Conservation (phyloP, 92 coral and sea anemone genomes). For the Plumapathes pennacea region DNA sequence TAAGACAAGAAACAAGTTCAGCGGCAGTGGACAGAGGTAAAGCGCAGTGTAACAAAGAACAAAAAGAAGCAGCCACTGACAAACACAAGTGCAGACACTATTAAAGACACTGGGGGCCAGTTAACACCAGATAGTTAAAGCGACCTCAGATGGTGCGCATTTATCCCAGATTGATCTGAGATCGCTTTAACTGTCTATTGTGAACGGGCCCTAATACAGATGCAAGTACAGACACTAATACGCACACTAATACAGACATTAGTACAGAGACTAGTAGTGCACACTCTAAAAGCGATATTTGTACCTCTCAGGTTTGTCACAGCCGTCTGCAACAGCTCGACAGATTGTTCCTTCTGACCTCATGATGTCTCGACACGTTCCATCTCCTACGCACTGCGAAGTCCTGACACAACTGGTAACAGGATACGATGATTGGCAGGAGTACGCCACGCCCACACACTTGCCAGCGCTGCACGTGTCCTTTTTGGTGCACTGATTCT, state of each 20-base stretch:
- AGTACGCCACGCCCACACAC: constrained; percentile 51
- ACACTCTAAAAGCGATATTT: neutral
- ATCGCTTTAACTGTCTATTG: no score
- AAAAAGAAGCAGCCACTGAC: no score
- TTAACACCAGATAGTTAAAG: no score
- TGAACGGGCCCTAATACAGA: no score
- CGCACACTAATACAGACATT: no score
- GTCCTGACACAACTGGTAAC: constrained; percentile 70
- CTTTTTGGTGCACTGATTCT: constrained; percentile 65
- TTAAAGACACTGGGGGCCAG: no score
- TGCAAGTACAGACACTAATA: neutral
- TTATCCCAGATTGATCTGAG: no score
- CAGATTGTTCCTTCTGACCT: constrained; percentile 73
- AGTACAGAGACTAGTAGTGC: constrained; percentile 8
- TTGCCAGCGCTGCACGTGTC: constrained; percentile 68
- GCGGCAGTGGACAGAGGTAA: no score
- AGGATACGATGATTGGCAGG: constrained; percentile 58
- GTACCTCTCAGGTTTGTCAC: constrained; percentile 90
- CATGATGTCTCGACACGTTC: constrained; percentile 60
- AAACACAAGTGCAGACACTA: no score
- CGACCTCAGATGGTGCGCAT: no score
- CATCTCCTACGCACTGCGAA: constrained; percentile 67
- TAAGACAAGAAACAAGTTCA: no score
- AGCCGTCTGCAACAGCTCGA: constrained; percentile 71
- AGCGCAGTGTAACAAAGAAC: no score